Conservation (phyloP, 2,797 vertebrate species). For the Pangasius sanitwongsei region DNA sequence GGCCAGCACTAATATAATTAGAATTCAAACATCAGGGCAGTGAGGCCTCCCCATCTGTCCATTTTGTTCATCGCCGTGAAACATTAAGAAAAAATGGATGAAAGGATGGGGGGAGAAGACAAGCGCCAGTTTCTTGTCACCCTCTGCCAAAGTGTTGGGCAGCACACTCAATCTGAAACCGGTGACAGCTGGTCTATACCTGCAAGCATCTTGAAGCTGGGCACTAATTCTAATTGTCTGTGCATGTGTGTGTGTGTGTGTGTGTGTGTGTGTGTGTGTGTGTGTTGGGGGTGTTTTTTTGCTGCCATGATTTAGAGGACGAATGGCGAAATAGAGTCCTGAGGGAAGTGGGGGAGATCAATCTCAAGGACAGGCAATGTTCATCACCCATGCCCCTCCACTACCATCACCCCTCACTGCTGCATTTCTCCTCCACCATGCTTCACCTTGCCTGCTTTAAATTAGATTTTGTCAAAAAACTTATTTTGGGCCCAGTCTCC, state of each 20-base stretch:
- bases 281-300: constrained; percentile 21
- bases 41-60: constrained; percentile 91
- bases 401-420: constrained; percentile 45
- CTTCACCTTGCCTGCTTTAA: constrained; percentile 58
- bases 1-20: constrained; percentile 87
- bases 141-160: constrained; percentile 55
- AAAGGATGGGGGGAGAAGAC: constrained; percentile 38
- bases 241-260: constrained; percentile 26
- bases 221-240: constrained; percentile 63
- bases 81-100: constrained; percentile 53
- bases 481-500: constrained; percentile 54
- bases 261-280: constrained; percentile 30
- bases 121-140: constrained; percentile 45
- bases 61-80: constrained; percentile 51
- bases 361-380: constrained; percentile 58
- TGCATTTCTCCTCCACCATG: constrained; percentile 38
- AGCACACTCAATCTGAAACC: constrained; percentile 68
- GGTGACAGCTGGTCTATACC: constrained; percentile 78
- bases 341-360: constrained; percentile 54
- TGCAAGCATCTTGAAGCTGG: constrained; percentile 74
- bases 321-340: constrained; percentile 60
- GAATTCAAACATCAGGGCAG: constrained; percentile 90
- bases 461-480: constrained; percentile 57
- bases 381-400: constrained; percentile 45
- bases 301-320: constrained; percentile 61